Base-by-base conservation (phyloP, 2,797 vertebrate species). In the Zalophus californianus region DNA sequence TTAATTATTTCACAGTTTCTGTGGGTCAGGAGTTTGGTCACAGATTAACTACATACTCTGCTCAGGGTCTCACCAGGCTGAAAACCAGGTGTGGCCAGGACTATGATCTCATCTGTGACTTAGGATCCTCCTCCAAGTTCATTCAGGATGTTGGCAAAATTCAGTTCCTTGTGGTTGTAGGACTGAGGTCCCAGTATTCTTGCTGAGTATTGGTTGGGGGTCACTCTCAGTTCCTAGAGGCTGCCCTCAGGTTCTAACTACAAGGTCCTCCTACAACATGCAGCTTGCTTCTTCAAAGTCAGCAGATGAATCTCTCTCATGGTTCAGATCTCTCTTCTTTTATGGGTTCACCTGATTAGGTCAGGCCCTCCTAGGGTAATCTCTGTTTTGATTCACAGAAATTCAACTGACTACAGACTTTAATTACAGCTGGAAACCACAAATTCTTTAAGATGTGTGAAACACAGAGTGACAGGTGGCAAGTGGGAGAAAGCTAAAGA, bases 401-500 rank as follows among this genome's bases (percentile, higher is more conserved):
- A 93, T 68, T 89, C 68, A 84, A 48, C 54, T 91, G 68, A 83
- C 54, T 41, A 35, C 54, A 35, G 35, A 77, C 3, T 23, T 96
- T 88, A 66, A 85, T 86, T 92, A 86, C 35, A 97, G 52, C 60
- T 52, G 73, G 60, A 96, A 97, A 48, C 38, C 60, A 29, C n/a
- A 82, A 78, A 85, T 91, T 80, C 90, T 54, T 90, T 90, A 27
- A 90, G 87, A 82, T 44, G 16, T 44, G 66, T 62, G 50, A 68
- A 86, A 50, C 50, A 66, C 1, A 80, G 29, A 84, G 29, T 85
- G 80, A 52, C 77, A 92, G 62, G 64, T 82, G n/a, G 64, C 68
- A 80, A 82, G 48, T 83, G 48, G 38, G 52, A 88, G 83, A 93
- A 88, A 91, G 41, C 7, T 35, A 60, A 78, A 85, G 66, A 94